phyloP scores from a whole-genome alignment of 2,113 vertebrate species.

The Pangasianodon hypophthalmus region DNA sequence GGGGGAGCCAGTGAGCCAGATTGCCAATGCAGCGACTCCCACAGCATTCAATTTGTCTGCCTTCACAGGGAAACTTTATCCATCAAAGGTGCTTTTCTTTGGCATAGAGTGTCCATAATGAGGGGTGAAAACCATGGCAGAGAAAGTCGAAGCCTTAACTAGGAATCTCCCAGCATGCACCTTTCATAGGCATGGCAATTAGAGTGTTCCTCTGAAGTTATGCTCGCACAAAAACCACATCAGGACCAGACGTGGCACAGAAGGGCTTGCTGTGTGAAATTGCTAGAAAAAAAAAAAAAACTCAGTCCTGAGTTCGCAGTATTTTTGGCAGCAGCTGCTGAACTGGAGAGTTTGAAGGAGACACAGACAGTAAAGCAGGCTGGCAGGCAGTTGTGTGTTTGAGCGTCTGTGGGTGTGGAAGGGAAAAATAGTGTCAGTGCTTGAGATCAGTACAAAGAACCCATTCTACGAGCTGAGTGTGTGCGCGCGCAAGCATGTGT shows the following conservation, averaged over 20 bases:
- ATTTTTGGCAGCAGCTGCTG: slow-evolving; percentile 19
- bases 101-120: slow-evolving; percentile 41
- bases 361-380: slow-evolving; percentile 24
- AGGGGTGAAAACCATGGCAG: slow-evolving; percentile 33
- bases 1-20: slow-evolving; percentile 72
- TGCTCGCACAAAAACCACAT: slow-evolving; percentile 24
- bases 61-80: slow-evolving; percentile 57
- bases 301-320: not conserved
- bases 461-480: slow-evolving; percentile 53
- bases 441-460: slow-evolving; percentile 59
- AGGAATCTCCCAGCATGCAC: slow-evolving; percentile 8
- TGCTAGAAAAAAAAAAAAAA: not conserved
- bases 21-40: slow-evolving; percentile 28
- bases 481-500: slow-evolving; percentile 35
- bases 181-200: slow-evolving; percentile 19
- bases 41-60: slow-evolving; percentile 43
- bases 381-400: slow-evolving; percentile 45
- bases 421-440: slow-evolving; percentile 59
- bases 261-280: not conserved
- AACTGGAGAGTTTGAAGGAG: slow-evolving; percentile 21
- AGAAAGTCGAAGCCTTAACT: slow-evolving; percentile 8
- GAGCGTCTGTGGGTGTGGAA: slow-evolving; percentile 42
- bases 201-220: slow-evolving; percentile 3
- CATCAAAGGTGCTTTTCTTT: slow-evolving; percentile 55
- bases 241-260: slow-evolving; percentile 2